Conservation (phyloP, 2,113 vertebrate species). For the Onychorhynchus coronatus region DNA sequence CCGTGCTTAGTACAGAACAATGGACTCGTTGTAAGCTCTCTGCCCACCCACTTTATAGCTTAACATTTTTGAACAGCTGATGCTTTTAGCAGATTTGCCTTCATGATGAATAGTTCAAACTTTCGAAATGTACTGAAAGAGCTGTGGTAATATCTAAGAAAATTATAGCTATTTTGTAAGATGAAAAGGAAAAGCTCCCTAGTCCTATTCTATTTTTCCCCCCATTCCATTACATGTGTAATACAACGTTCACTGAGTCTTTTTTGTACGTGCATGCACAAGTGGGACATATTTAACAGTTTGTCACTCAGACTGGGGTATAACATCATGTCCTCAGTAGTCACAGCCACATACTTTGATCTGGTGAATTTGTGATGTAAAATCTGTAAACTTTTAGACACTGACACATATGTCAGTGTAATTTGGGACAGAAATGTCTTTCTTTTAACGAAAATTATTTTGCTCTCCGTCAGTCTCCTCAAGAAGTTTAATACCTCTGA, state of each 20-base stretch:
- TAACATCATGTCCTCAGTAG: not conserved
- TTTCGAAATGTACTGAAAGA: not conserved
- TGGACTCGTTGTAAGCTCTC: not conserved
- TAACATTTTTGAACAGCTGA: not conserved
- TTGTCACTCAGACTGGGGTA: not conserved
- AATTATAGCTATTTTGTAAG: not conserved
- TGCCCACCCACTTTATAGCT: not conserved
- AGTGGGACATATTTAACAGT: not conserved
- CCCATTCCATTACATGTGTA: not conserved
- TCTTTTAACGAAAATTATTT: not conserved
- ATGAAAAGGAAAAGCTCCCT: not conserved
- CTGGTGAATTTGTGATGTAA: not conserved
- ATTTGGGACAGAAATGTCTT: not conserved
- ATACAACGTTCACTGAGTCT: not conserved
- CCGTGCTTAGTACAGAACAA: not conserved
- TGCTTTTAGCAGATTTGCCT: not conserved
- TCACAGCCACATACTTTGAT: not conserved
- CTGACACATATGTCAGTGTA: not conserved
- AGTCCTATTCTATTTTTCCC: not conserved
- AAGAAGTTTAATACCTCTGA: not conserved
- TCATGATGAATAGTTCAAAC: not conserved
- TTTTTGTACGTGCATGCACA: not conserved
- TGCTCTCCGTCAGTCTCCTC: not conserved
- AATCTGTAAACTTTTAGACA: not conserved
- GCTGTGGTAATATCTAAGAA: not conserved